phyloP scores from a whole-genome alignment of 2,888 invertebrate species.

The Eilema griseolum region DNA sequence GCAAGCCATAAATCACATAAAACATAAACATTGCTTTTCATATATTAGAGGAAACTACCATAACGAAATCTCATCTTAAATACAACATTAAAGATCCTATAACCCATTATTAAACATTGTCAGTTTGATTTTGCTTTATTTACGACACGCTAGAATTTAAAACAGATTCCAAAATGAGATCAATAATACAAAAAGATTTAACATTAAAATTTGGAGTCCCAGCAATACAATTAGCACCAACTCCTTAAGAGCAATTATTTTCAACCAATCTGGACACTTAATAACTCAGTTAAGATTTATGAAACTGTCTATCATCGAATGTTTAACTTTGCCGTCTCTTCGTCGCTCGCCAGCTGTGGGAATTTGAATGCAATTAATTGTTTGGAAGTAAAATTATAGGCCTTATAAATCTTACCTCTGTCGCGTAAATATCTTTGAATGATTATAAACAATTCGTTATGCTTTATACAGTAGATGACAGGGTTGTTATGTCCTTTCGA shows the following conservation, averaged over 20 bases:
- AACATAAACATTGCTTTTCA: not conserved
- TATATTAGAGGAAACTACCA: too few relatives aligned
- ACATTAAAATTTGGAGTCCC: not conserved
- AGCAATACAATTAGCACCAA: conserved; percentile 6
- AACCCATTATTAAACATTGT: too few relatives aligned
- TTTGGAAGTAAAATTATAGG: not conserved
- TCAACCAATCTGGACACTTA: conserved; percentile 3
- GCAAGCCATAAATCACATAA: too few relatives aligned
- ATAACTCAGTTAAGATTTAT: conserved; percentile 14
- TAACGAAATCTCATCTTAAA: too few relatives aligned
- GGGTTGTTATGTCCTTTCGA: not conserved
- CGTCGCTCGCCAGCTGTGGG: not conserved
- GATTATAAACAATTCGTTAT: not conserved
- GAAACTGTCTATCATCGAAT: conserved; percentile 11
- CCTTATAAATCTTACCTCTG: not conserved
- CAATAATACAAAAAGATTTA: not conserved
- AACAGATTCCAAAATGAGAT: not conserved
- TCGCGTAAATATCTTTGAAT: not conserved
- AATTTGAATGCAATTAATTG: conserved; percentile 8
- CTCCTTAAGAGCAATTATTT: not conserved
- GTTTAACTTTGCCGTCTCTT: not conserved
- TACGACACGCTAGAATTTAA: too few relatives aligned
- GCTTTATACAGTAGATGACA: not conserved
- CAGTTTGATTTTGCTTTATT: too few relatives aligned
- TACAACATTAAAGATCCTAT: too few relatives aligned